A percentile compares a stretch with the other conserved stretches of the same genome.
Evolutionary conservation across 64 coral and sea anemone genomes (phyloP).

Genomic region (Stichodactyla mertensii): DNA sequence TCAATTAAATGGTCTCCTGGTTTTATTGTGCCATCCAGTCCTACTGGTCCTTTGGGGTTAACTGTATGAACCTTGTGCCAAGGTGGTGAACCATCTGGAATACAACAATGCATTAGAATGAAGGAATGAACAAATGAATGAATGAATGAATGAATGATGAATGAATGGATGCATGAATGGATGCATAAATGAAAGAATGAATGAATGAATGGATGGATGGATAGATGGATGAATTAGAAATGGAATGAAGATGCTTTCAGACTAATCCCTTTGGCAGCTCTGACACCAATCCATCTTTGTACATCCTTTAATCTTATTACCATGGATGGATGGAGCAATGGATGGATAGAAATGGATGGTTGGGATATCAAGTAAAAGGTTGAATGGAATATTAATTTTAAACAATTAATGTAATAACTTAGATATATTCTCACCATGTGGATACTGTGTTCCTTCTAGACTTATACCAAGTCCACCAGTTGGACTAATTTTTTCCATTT

Average conservation of each 20-base stretch:
- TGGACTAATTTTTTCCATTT: conserved; percentile 76
- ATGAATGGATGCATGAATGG: too few species aligned
- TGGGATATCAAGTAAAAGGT: background rate
- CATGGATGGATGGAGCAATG: too few species aligned
- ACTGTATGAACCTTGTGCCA: conserved; percentile 95
- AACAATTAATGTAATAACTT: too few species aligned
- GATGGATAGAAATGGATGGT: background rate
- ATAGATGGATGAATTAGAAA: too few species aligned
- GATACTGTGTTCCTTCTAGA: conserved; percentile 87
- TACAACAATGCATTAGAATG: background rate
- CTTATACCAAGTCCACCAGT: conserved; percentile 88
- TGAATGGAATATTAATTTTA: background rate
- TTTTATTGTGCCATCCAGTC: conserved; percentile 66
- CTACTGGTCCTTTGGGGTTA: conserved; percentile 89
- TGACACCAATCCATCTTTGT: too few species aligned
- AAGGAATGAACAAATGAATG: background rate
- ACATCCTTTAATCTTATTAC: too few species aligned
- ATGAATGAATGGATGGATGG: too few species aligned
- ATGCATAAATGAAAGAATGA: too few species aligned
- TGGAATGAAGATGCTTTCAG: too few species aligned
- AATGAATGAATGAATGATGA: too few species aligned
- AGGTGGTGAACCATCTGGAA: conserved; percentile 56
- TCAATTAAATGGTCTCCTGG: conserved; percentile 86
- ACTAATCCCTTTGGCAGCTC: too few species aligned
- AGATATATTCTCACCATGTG: conserved; percentile 19